Evolutionary conservation across 2,888 invertebrate genomes (phyloP), one percentile per base, ranked within the genome.

Genomic region (Drosophila suboccidentalis): DNA sequence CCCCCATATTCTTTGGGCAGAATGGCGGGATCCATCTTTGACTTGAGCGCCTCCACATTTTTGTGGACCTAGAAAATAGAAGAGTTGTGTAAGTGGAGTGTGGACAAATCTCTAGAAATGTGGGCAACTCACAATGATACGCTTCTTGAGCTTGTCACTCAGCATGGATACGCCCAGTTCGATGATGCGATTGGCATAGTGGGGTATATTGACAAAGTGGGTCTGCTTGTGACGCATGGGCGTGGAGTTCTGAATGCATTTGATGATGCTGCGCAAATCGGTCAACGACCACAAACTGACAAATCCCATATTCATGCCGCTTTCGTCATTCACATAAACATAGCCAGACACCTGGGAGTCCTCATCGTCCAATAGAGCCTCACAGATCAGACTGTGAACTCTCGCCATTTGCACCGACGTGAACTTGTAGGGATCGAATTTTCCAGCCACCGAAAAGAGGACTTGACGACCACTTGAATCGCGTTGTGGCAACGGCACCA

Each of bases 211-310:
- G 66, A 98, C 94, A 89, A 97, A 96, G 91, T 98, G 97, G 0
- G 97, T 96, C 80, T 96, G 95, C 92, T 98, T 98, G 93, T 97
- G 97, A 22, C 98, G 94, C 96, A 98, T 97, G 2, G 98, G 98
- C 17, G 97, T 96, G 1, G 97, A 96, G 91, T 96, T 97, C 96
- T 96, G 83, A 70, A 85, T 75, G 69, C 75, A 85, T 87, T 95
- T 95, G 38, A 96, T 93, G 93, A 97, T 96, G 88, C 96, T 95
- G 62, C 96, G 94, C 59, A 97, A 95, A 88, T 97, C 97, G 36
- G 94, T 95, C 29, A 97, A 93, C 0, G 96, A 96, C 97, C 97
- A 97, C 22, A 97, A 94, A 72, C 96, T 96, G 38, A 97, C 94
- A 82, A 97, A 97, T 0, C 96, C 95, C 96, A 97, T 96, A 86